Evolutionary conservation across 2,888 invertebrate species (phyloP).

Genomic region (Acanthococcus lagerstroemiae): DNA sequence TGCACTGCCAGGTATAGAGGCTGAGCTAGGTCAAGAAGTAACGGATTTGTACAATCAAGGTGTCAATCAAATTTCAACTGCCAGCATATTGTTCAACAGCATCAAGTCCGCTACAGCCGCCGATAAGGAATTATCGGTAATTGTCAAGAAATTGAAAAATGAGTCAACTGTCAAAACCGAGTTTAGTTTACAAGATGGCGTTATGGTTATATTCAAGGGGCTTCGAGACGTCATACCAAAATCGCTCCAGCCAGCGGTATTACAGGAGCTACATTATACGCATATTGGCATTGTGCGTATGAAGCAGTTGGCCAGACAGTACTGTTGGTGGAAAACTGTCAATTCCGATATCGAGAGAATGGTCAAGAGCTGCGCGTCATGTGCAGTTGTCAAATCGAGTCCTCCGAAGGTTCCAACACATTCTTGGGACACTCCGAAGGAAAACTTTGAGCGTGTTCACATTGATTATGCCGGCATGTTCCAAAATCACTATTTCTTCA

Average conservation of each 20-base stretch:
- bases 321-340: conserved; percentile 34
- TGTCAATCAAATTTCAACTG: no score
- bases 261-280: not conserved
- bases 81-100: no score
- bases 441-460: conserved; percentile 5
- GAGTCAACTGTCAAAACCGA: not conserved
- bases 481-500: not conserved
- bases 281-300: not conserved
- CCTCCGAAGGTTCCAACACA: not conserved
- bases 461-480: not conserved
- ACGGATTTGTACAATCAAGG: no score
- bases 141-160: not conserved
- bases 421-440: not conserved
- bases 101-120: no score
- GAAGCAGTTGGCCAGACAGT: conserved; percentile 31
- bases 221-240: conserved; percentile 33
- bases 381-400: conserved; percentile 31
- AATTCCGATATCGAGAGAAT: not conserved
- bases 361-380: conserved; percentile 29
- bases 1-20: no score
- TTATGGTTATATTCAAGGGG: conserved; percentile 32
- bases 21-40: no score
- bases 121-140: not conserved
- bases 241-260: conserved; percentile 30
- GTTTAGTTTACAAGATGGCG: conserved; percentile 18